Evolutionary conservation across 2,113 vertebrate genomes (phyloP).

Genomic region (Dicentrarchus labrax): DNA sequence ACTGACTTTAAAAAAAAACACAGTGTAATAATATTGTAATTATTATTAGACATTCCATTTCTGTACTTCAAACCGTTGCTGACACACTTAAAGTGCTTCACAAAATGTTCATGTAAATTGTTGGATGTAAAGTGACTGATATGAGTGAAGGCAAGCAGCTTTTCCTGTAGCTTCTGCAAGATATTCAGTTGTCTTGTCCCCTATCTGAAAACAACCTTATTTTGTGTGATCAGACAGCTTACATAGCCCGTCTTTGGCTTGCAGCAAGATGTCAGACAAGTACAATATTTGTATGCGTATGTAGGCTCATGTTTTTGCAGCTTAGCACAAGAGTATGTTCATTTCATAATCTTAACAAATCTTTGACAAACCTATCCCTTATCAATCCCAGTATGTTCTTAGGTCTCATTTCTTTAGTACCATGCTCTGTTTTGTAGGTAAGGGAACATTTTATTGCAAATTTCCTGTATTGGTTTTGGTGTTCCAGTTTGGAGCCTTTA

Average conservation of each 20-base stretch:
- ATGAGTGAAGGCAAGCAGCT: neutral
- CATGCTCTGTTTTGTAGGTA: conserved; percentile 3
- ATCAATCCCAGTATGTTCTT: neutral
- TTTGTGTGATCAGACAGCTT: conserved; percentile 12
- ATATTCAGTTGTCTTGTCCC: neutral
- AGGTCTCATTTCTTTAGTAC: conserved; percentile 1
- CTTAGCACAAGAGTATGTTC: neutral
- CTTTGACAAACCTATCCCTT: neutral
- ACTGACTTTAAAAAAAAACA: neutral
- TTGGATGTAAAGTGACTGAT: neutral
- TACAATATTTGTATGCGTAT: neutral
- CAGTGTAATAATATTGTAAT: neutral
- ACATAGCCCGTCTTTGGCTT: neutral
- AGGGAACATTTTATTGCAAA: conserved; percentile 10
- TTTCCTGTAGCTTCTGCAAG: neutral
- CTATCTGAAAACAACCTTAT: neutral
- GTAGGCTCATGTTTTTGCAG: conserved; percentile 5
- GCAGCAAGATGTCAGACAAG: neutral
- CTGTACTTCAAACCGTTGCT: neutral
- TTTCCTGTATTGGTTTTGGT: conserved; percentile 48
- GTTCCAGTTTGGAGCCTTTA: conserved; percentile 44
- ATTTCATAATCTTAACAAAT: neutral
- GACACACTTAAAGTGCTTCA: neutral
- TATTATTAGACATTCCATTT: neutral
- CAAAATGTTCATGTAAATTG: neutral